Conservation (phyloP, 2,888 invertebrate genomes). For the Teleiodes luculella region DNA sequence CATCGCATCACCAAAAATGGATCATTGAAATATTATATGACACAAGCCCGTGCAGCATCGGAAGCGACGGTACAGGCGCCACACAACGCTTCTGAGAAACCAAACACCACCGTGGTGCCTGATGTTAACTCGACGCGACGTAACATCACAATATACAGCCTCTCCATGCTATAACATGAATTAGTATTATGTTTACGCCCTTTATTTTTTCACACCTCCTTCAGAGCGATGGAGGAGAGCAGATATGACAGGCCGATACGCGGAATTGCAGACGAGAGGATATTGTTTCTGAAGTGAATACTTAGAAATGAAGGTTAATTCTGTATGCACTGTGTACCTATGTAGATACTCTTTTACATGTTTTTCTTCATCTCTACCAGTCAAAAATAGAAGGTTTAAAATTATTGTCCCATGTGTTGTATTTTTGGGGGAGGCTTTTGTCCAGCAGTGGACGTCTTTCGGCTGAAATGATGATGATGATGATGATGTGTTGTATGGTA, state of each 20-base stretch:
- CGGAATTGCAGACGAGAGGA: neutral
- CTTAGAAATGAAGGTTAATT: too few relatives aligned
- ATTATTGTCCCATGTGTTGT: too few relatives aligned
- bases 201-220: slow-evolving; percentile 55
- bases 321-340: too few relatives aligned
- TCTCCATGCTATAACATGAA: slow-evolving; percentile 58
- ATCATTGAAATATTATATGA: neutral
- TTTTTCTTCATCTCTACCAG: too few relatives aligned
- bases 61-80: slow-evolving; percentile 7
- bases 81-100: slow-evolving; percentile 70
- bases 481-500: too few relatives aligned
- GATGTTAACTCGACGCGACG: slow-evolving; percentile 59
- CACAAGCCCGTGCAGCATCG: neutral
- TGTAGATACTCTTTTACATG: too few relatives aligned
- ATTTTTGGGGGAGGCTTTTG: too few relatives aligned
- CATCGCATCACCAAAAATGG: too few relatives aligned
- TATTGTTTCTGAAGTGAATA: too few relatives aligned
- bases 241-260: slow-evolving; percentile 42
- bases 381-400: too few relatives aligned
- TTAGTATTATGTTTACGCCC: slow-evolving; percentile 71
- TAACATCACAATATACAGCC: slow-evolving; percentile 70
- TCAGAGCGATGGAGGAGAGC: slow-evolving; percentile 43
- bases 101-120: slow-evolving; percentile 44
- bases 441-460: too few relatives aligned
- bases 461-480: too few relatives aligned